Evolutionary conservation across 2,888 invertebrate genomes (phyloP).

Genomic region (Orchestes rusci): DNA sequence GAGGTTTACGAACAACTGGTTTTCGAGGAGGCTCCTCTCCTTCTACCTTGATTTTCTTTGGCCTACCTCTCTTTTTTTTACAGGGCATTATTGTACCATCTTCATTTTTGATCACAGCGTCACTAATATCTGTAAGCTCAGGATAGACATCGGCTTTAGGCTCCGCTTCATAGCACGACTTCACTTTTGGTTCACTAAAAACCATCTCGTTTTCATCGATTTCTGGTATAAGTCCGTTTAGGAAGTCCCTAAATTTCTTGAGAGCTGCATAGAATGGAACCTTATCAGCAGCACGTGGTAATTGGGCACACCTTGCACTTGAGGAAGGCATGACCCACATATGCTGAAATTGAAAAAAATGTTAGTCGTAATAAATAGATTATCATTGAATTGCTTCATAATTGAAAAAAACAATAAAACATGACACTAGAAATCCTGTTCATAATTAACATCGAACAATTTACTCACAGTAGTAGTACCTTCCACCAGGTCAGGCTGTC

Average conservation of each 20-base stretch:
- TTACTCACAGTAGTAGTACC: conserved; percentile 91
- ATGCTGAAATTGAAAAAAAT: conserved; percentile 55
- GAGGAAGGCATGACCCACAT: conserved; percentile 99
- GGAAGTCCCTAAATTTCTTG: conserved; percentile 90
- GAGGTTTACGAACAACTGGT: conserved; percentile 47
- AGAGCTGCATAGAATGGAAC: conserved; percentile 95
- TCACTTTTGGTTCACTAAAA: conserved; percentile 66
- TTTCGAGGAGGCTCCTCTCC: conserved; percentile 56
- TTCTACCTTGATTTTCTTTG: conserved; percentile 73
- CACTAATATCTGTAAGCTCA: conserved; percentile 46
- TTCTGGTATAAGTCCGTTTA: conserved; percentile 78
- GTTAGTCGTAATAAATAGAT: too few relatives aligned
- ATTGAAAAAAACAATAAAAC: too few relatives aligned
- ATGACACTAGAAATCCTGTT: too few relatives aligned
- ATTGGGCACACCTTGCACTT: conserved; percentile 92
- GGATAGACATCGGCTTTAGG: conserved; percentile 43
- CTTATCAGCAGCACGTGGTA: conserved; percentile 96
- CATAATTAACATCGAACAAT: too few relatives aligned
- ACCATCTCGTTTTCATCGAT: conserved; percentile 84
- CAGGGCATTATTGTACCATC: conserved; percentile 62
- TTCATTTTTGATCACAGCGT: conserved; percentile 49
- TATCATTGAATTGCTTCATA: too few relatives aligned
- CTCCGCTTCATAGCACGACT: conserved; percentile 55
- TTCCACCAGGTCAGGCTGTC: conserved; percentile 88
- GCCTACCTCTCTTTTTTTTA: conserved; percentile 85